Conservation (phyloP, 1,140 invertebrate species). For the Brachionus manjavacas region DNA sequence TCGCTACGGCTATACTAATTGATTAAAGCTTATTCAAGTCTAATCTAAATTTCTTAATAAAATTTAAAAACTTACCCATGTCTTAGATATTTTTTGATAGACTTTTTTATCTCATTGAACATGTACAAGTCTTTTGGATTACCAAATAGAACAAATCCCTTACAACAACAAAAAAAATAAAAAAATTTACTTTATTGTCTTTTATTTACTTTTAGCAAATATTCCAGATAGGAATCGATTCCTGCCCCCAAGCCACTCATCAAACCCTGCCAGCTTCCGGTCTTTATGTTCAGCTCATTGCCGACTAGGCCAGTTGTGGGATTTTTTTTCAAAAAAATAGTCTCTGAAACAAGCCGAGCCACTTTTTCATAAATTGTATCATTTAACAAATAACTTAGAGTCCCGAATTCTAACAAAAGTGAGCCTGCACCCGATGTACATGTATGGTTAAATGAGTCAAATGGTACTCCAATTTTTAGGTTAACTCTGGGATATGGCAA, state of each 20-base stretch:
- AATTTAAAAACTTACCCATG: constrained; percentile 6
- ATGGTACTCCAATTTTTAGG: constrained; percentile 60
- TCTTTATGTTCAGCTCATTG: neutral
- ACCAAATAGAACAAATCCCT: constrained; percentile 24
- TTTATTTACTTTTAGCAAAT: constrained; percentile 65
- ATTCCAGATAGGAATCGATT: constrained; percentile 69
- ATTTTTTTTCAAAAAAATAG: constrained; percentile 62
- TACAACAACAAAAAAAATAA: neutral
- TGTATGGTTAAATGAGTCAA: constrained; percentile 61
- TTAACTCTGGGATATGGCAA: constrained; percentile 65
- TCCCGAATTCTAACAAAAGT: constrained; percentile 68
- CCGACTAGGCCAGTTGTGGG: constrained; percentile 66
- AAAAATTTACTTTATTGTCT: neutral
- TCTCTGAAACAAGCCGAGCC: constrained; percentile 62
- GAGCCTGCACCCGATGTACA: constrained; percentile 66
- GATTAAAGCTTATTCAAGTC: neutral
- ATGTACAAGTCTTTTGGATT: neutral
- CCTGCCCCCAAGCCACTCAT: constrained; percentile 67
- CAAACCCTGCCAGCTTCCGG: constrained; percentile 60
- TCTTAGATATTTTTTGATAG: neutral
- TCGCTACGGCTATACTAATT: constrained; percentile 56
- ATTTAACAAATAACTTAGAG: constrained; percentile 62
- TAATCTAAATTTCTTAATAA: constrained; percentile 42
- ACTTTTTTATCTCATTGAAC: constrained; percentile 22
- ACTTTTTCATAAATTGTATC: constrained; percentile 65